A percentile compares a stretch with the other conserved stretches of the same genome.
Evolutionary conservation across 2,888 invertebrate species (phyloP).

Genomic region (Elegia similella): DNA sequence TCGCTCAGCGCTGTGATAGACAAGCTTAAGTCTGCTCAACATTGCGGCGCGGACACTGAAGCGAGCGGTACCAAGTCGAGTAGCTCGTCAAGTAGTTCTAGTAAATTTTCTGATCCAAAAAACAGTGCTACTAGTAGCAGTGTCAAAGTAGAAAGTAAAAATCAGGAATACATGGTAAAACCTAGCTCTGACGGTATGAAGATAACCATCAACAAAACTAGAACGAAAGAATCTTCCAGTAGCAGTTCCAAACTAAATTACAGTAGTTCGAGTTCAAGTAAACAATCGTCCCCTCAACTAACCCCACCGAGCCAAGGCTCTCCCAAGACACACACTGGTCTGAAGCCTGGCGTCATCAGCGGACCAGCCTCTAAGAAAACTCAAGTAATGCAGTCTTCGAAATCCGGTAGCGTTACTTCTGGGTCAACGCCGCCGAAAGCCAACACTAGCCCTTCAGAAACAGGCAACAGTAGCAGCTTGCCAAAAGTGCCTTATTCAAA

Average conservation of each 20-base stretch:
- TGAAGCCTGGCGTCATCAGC: slow-evolving; percentile 92
- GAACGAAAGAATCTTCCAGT: slow-evolving; percentile 85
- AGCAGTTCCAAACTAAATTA: slow-evolving; percentile 71
- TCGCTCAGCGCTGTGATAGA: slow-evolving; percentile 93
- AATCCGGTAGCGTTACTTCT: slow-evolving; percentile 57
- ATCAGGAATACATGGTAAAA: slow-evolving; percentile 94
- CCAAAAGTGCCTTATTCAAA: slow-evolving; percentile 76
- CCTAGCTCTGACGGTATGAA: slow-evolving; percentile 94
- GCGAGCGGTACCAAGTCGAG: slow-evolving; percentile 69
- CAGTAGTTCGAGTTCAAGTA: slow-evolving; percentile 66
- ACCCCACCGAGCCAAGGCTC: slow-evolving; percentile 83
- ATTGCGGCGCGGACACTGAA: slow-evolving; percentile 81
- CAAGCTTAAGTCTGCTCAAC: slow-evolving; percentile 90
- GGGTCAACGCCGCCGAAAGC: slow-evolving; percentile 72
- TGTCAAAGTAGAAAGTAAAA: slow-evolving; percentile 79
- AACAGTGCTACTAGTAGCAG: slow-evolving; percentile 61
- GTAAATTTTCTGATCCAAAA: slow-evolving; percentile 75
- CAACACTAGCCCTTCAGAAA: slow-evolving; percentile 64
- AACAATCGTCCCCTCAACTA: slow-evolving; percentile 71
- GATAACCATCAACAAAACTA: slow-evolving; percentile 94
- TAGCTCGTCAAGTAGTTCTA: slow-evolving; percentile 63
- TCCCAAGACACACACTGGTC: slow-evolving; percentile 90
- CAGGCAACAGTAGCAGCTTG: slow-evolving; percentile 45
- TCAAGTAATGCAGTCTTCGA: slow-evolving; percentile 82
- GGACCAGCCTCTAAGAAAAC: slow-evolving; percentile 93